Evolutionary conservation across 2,888 invertebrate species (phyloP).

Genomic region (Stratiomys singularior): DNA sequence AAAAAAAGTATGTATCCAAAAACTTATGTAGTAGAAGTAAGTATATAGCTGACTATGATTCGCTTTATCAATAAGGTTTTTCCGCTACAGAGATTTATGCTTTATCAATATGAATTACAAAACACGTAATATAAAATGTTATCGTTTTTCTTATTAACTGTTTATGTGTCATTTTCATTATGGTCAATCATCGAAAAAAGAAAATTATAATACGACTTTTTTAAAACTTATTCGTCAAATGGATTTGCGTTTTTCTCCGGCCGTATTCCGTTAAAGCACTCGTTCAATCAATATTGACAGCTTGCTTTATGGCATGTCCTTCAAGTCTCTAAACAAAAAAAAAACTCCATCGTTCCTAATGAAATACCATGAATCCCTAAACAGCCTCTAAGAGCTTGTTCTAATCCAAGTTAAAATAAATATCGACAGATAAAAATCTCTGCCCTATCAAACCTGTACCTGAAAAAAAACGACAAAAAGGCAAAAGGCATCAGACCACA

Average conservation of each 20-base stretch:
- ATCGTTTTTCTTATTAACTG: too few relatives aligned
- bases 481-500: neutral
- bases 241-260: neutral
- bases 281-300: conserved; percentile 26
- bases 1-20: too few relatives aligned
- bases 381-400: conserved; percentile 4
- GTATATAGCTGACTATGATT: too few relatives aligned
- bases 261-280: neutral
- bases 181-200: too few relatives aligned
- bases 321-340: neutral
- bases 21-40: too few relatives aligned
- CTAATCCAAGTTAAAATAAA: conserved; percentile 27
- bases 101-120: too few relatives aligned
- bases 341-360: conserved; percentile 13
- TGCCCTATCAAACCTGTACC: neutral
- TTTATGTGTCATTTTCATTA: too few relatives aligned
- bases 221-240: too few relatives aligned
- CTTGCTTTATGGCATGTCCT: neutral
- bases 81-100: too few relatives aligned
- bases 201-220: too few relatives aligned
- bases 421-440: conserved; percentile 18
- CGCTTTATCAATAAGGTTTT: too few relatives aligned
- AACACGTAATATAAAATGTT: too few relatives aligned
- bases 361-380: conserved; percentile 24
- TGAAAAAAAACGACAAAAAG: neutral